Evolutionary conservation across 2,797 vertebrate species (phyloP).

Genomic region (Buceros bicornis): DNA sequence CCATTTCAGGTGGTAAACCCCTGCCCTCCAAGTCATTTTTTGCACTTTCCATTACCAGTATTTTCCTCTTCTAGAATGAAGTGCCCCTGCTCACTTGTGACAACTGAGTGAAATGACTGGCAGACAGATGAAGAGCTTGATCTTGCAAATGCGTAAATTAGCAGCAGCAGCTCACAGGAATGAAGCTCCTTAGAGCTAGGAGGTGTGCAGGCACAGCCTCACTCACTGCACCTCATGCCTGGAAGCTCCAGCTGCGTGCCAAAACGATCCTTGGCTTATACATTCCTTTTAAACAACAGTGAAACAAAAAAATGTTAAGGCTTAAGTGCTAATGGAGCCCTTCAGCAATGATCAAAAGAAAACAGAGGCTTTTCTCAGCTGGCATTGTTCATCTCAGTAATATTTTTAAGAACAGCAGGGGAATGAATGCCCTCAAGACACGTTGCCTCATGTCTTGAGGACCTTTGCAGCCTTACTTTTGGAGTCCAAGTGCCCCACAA

Average conservation of each 20-base stretch:
- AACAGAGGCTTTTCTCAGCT: not conserved
- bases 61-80: slow-evolving; percentile 38
- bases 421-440: not conserved
- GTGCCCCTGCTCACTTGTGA: not conserved
- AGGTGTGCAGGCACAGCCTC: not conserved
- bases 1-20: not conserved
- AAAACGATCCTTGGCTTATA: not conserved
- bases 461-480: not conserved
- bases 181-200: not conserved
- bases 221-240: not conserved
- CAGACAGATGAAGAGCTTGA: not conserved
- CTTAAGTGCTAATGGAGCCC: not conserved
- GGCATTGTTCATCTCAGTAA: not conserved
- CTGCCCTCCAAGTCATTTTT: not conserved
- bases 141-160: not conserved
- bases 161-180: not conserved
- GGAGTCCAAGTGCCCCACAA: not conserved
- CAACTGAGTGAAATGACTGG: not conserved
- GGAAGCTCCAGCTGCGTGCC: not conserved
- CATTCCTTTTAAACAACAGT: not conserved
- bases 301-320: not conserved
- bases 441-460: not conserved
- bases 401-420: not conserved
- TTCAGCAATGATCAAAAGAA: not conserved
- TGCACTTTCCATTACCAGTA: not conserved